These are phyloP conservation scores for Lutjanus argentimaculatus DNA, from an alignment of 2,797 vertebrate species.

Conservation along the genomic window DNA sequence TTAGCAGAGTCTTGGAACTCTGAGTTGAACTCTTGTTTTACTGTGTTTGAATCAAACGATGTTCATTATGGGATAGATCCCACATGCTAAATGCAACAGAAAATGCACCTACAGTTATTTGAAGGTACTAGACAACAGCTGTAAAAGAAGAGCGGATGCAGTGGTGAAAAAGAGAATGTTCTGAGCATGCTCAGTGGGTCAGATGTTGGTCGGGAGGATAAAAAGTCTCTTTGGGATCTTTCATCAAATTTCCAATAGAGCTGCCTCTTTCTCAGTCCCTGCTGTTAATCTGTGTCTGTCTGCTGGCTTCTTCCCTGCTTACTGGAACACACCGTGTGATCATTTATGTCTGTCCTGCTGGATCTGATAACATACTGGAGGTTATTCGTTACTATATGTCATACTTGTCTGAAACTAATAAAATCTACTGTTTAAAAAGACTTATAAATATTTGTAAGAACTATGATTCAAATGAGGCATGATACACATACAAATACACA, in stretches of 20 bases:
- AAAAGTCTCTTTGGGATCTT: constrained; percentile 50
- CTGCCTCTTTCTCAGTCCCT: not conserved
- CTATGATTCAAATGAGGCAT: too few species aligned
- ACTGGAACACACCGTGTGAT: not conserved
- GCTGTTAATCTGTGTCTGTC: constrained; percentile 3
- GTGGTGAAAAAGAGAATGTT: not conserved
- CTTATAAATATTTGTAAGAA: not conserved
- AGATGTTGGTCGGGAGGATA: constrained; percentile 15
- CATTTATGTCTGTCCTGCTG: not conserved
- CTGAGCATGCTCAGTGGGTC: constrained; percentile 21
- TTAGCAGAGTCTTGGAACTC: too few species aligned
- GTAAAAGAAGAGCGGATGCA: not conserved
- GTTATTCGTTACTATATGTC: not conserved
- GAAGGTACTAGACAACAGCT: not conserved
- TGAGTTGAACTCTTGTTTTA: too few species aligned
- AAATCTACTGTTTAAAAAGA: not conserved
- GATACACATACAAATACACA: too few species aligned
- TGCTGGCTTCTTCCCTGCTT: not conserved
- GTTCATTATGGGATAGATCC: too few species aligned
- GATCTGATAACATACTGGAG: not conserved
- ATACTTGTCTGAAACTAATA: not conserved
- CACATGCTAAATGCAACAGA: too few species aligned
- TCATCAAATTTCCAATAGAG: constrained; percentile 44
- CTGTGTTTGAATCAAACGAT: too few species aligned
- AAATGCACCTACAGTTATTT: not conserved